Percentiles rank a stretch among this genome's conserved stretches.
Evolutionary conservation across 2,888 invertebrate genomes (phyloP).

Genomic region (Pristionchus arcanus): DNA sequence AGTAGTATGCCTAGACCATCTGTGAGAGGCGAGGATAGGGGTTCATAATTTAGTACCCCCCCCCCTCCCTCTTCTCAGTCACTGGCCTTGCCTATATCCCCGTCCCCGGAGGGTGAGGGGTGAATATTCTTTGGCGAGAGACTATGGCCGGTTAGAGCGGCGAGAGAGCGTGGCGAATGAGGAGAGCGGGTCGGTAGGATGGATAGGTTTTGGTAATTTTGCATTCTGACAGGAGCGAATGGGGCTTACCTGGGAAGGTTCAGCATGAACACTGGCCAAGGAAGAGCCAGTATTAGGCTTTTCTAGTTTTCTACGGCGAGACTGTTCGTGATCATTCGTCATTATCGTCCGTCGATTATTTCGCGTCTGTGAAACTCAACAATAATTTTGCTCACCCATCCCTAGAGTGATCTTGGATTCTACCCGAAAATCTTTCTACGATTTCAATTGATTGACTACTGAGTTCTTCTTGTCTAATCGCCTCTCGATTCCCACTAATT

Average conservation of each 20-base stretch:
- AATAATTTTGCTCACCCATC: too few relatives aligned
- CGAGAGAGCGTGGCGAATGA: neutral
- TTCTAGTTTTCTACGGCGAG: too few relatives aligned
- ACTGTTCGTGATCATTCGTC: too few relatives aligned
- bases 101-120: neutral
- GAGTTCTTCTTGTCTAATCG: neutral
- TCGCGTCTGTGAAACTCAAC: neutral
- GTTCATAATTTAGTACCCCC: slow-evolving; percentile 40
- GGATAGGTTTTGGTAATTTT: neutral
- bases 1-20: slow-evolving; percentile 34
- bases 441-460: too few relatives aligned
- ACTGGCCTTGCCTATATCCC: neutral
- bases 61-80: neutral
- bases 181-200: neutral
- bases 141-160: neutral
- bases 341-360: neutral
- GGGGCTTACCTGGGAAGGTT: neutral
- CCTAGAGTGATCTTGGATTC: too few relatives aligned
- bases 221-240: slow-evolving; percentile 14
- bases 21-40: neutral
- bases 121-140: neutral
- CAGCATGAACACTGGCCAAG: neutral
- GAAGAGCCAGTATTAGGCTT: neutral
- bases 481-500: slow-evolving; percentile 3
- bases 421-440: too few relatives aligned